These are phyloP conservation scores for Dromococcyx pavoninus DNA, from an alignment of 2,797 vertebrate genomes.

Conservation along the genomic window DNA sequence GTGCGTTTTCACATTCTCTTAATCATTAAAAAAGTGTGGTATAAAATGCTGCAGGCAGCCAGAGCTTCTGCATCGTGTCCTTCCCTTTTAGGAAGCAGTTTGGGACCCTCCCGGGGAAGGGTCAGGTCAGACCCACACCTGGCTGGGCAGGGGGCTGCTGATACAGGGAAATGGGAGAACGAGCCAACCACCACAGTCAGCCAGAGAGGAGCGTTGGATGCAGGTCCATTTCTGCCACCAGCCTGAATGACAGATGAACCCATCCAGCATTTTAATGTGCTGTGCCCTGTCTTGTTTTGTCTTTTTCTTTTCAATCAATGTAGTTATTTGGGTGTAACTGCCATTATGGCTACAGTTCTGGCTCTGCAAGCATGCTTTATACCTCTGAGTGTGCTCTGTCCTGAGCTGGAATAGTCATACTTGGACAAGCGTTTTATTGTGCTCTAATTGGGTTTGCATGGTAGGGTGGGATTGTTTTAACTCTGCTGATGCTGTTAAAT, in stretches of 20 bases:
- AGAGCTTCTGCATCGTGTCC: background rate
- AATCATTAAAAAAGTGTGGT: accelerated
- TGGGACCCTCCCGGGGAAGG: background rate
- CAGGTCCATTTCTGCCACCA: background rate
- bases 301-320: background rate
- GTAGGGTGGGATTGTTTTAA: background rate
- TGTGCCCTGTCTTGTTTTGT: background rate
- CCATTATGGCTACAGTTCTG: background rate
- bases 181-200: background rate
- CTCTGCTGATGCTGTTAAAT: background rate
- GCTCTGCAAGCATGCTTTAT: background rate
- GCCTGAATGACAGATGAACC: background rate
- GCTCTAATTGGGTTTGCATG: background rate
- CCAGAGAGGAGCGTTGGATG: background rate
- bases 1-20: background rate
- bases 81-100: background rate
- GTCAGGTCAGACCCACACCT: background rate
- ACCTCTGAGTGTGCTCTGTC: background rate
- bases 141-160: background rate
- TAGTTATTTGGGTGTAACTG: background rate
- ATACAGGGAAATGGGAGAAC: background rate
- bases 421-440: background rate
- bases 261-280: background rate
- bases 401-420: background rate
- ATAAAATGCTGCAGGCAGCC: background rate